Percentiles rank a stretch among this genome's conserved stretches.
phyloP scores from a whole-genome alignment of 2,113 vertebrate species.

The Acanthisitta chloris region DNA sequence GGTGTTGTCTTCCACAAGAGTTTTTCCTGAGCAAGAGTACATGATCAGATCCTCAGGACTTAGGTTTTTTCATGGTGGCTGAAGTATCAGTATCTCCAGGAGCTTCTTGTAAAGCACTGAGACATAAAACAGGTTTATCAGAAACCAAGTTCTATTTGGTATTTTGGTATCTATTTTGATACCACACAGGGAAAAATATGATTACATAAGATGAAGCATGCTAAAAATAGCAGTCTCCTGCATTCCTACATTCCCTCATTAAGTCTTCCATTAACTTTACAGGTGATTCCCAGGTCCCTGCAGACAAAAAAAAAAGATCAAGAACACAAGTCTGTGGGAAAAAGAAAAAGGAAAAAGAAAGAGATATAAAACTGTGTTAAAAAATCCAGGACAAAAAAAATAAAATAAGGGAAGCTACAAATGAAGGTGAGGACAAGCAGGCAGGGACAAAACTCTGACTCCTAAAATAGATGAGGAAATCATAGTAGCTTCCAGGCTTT shows the following conservation, averaged over 20 bases:
- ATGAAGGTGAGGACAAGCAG: constrained; percentile 39
- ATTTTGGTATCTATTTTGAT: constrained; percentile 61
- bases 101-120: constrained; percentile 23
- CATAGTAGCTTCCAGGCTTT: constrained; percentile 44
- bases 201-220: constrained; percentile 42
- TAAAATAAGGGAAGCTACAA: neutral
- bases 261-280: constrained; percentile 59
- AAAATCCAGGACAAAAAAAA: neutral
- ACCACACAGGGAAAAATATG: neutral
- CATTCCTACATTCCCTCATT: constrained; percentile 53
- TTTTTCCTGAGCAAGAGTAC: neutral
- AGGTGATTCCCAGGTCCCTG: neutral
- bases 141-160: constrained; percentile 45
- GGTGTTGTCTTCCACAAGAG: neutral
- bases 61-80: neutral
- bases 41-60: neutral
- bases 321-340: neutral
- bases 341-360: neutral
- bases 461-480: constrained; percentile 54
- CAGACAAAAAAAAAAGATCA: neutral
- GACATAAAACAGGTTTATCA: constrained; percentile 51
- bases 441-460: constrained; percentile 24
- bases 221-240: constrained; percentile 62
- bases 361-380: neutral
- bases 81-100: neutral